Base-by-base conservation (phyloP, 2,113 vertebrate species). In the Daboia siamensis region DNA sequence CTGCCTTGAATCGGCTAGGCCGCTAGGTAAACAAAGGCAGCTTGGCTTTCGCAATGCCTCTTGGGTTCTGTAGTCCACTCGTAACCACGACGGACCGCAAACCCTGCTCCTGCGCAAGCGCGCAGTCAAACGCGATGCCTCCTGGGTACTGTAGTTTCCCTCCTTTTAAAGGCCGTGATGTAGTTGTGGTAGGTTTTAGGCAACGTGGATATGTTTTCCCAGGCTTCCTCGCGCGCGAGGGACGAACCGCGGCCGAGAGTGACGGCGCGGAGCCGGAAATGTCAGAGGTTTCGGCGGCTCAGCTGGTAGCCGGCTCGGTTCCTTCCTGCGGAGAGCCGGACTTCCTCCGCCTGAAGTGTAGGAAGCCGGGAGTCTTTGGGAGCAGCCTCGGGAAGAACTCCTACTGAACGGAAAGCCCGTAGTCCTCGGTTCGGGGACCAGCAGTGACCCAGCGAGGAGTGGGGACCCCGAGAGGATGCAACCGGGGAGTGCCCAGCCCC, bases 151-250 rank as follows among this genome's bases (percentile, higher is more conserved):
- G 91, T 74, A 88, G 91, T 92, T 48, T 4, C 1, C 7, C 1
- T 39, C 4, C 17, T 24, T 69, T 33, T 15, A 44, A 61, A 23
- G 39, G 44, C 21, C 21, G 33, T 21, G 74, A 44, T 17, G 33
- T 21, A 44, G 33, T 44, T 3, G 17, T 21, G 33, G 74, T 39
- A 44, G 74, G 74, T 80, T 80, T 80, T 80, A 17, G 33, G 74
- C 74, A 80, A 80, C 74, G 33, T 80, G 74, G 74, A 80, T 44
- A 3, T 54, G 20, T 17, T 48, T 90, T 59, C 93, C 93, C 95
- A 94, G 59, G 20, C 29, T 88, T 0, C 94, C 64, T n/a, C 23
- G 69, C 86, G 92, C 61, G 46, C 44, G 26, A 9, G 1, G 48
- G 39, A 13, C 5, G 5, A 20, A 88, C 0, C 0, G 26, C 21